phyloP scores from a whole-genome alignment of 53 echinoderm and acorn worm genomes.

The Zoroaster sp. region DNA sequence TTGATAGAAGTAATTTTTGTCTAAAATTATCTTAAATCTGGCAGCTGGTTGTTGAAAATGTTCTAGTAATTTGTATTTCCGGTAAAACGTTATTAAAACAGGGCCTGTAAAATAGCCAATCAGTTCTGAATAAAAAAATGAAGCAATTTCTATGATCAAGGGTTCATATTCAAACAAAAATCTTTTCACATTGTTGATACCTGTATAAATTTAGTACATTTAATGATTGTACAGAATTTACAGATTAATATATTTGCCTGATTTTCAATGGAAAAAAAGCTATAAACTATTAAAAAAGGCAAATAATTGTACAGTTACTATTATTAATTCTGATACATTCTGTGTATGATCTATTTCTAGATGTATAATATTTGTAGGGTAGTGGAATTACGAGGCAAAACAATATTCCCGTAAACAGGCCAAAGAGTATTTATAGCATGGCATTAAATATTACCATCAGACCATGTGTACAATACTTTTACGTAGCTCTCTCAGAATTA shows the following conservation, averaged over 20 bases:
- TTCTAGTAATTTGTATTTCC: neutral
- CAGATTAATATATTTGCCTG: constrained; percentile 44
- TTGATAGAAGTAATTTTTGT: neutral
- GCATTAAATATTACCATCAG: neutral
- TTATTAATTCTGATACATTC: constrained; percentile 41
- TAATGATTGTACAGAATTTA: constrained; percentile 23
- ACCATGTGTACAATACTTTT: constrained; percentile 28
- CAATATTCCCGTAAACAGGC: neutral
- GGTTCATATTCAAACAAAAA: neutral
- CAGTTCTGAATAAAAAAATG: neutral
- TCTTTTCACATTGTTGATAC: constrained; percentile 36
- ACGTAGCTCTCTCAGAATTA: constrained; percentile 33
- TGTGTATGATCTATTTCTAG: constrained; percentile 39
- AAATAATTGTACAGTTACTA: constrained; percentile 40
- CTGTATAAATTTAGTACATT: constrained; percentile 13
- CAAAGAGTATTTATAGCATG: constrained; percentile 25
- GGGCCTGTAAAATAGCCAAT: constrained; percentile 9
- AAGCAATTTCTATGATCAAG: neutral
- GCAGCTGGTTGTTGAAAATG: constrained; percentile 17
- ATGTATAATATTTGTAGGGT: constrained; percentile 9
- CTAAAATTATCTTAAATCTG: constrained; percentile 12
- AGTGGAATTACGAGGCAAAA: neutral
- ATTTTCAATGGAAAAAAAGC: constrained; percentile 30
- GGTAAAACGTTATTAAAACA: neutral
- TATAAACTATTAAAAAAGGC: constrained; percentile 37